Evolutionary conservation across 1,140 invertebrate species (phyloP).

Genomic region (Saccostrea echinata): DNA sequence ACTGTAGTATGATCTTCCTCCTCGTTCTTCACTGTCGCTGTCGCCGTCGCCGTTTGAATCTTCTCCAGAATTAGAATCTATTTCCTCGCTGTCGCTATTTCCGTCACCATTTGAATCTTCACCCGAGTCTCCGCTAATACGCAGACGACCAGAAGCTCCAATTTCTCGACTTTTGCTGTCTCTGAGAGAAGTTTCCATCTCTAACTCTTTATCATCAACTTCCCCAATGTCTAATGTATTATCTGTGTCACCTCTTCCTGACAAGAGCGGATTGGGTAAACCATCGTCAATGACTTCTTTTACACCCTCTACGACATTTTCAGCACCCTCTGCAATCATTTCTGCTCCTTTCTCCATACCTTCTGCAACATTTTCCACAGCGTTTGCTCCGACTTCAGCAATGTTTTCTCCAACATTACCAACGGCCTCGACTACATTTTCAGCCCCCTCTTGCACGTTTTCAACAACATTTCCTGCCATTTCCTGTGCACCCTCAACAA

Average conservation of each 20-base stretch:
- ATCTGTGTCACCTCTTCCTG: neutral
- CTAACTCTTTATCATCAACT: neutral
- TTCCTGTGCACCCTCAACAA: conserved; percentile 10
- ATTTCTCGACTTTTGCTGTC: neutral
- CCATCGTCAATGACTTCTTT: conserved; percentile 27
- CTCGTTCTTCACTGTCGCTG: neutral
- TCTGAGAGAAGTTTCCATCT: neutral
- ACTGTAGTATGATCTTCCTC: neutral
- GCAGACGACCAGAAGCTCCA: neutral
- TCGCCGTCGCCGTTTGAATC: conserved; percentile 7
- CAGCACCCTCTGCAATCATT: neutral
- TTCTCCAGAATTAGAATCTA: neutral
- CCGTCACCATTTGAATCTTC: conserved; percentile 24
- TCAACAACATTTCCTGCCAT: conserved; percentile 45
- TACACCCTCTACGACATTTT: conserved; percentile 35
- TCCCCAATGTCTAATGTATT: neutral
- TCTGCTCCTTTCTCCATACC: conserved; percentile 23
- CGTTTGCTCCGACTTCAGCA: neutral
- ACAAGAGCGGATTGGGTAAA: neutral
- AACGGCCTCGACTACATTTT: conserved; percentile 18
- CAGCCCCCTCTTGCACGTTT: conserved; percentile 2
- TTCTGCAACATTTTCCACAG: conserved; percentile 25
- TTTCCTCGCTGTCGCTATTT: conserved; percentile 2
- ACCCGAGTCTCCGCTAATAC: neutral
- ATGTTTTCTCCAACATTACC: conserved; percentile 29